Conservation (phyloP, 2,888 invertebrate species). For the Ceramica pisi region DNA sequence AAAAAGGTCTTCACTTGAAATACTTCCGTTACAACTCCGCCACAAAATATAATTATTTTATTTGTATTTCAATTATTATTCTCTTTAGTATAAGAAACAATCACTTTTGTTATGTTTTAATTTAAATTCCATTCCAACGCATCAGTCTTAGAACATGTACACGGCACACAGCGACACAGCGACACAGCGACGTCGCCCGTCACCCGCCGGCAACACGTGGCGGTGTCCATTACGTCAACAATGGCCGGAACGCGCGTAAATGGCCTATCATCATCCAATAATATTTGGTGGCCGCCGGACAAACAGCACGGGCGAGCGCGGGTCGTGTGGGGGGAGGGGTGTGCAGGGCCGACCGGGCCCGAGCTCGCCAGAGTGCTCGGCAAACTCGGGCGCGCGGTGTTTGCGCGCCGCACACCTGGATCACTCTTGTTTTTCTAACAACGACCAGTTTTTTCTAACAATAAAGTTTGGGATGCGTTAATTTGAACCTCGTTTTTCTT, state of each 20-base stretch:
- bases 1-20: no score
- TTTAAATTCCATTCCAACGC: background rate
- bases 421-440: conserved; percentile 79
- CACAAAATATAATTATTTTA: no score
- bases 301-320: conserved; percentile 43
- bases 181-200: background rate
- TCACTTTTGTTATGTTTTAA: background rate
- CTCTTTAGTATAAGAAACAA: no score
- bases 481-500: conserved; percentile 81
- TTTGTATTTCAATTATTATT: no score
- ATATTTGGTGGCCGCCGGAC: conserved; percentile 75
- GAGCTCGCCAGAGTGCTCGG: conserved; percentile 67
- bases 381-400: conserved; percentile 70
- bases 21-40: no score
- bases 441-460: conserved; percentile 75
- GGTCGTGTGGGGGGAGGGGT: background rate
- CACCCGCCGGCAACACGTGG: background rate
- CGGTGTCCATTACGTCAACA: conserved; percentile 69
- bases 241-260: conserved; percentile 77
- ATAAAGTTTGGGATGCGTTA: conserved; percentile 78
- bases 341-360: background rate
- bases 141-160: background rate
- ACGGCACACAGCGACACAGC: background rate
- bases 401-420: conserved; percentile 72
- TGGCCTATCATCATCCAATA: conserved; percentile 85